These are phyloP conservation scores for Mobula birostris DNA, from an alignment of 2,113 vertebrate genomes.

Conservation along the genomic window DNA sequence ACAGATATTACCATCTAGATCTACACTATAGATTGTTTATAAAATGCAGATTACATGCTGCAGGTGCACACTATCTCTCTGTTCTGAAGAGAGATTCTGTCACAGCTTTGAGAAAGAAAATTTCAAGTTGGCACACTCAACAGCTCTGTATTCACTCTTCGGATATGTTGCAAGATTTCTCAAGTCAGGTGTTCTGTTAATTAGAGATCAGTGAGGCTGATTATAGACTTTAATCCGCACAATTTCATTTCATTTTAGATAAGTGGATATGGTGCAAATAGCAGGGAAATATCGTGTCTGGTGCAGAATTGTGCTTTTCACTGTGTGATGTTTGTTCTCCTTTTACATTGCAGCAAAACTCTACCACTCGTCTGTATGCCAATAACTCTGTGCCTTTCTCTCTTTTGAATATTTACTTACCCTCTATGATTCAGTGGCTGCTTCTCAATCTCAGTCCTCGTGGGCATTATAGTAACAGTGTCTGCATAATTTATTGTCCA, in stretches of 20 bases:
- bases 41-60: too few relatives aligned
- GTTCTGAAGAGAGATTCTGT: not conserved
- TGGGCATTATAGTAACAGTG: not conserved
- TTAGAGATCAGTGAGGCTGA: not conserved
- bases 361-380: not conserved
- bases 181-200: not conserved
- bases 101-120: not conserved
- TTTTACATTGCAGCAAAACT: not conserved
- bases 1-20: too few relatives aligned
- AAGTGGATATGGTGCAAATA: not conserved
- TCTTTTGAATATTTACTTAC: not conserved
- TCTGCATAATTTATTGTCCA: not conserved
- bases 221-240: not conserved
- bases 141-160: too few relatives aligned
- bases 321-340: not conserved
- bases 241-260: not conserved
- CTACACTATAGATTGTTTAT: too few relatives aligned
- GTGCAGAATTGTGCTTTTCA: not conserved
- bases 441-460: not conserved
- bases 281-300: too few relatives aligned
- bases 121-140: not conserved
- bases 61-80: not conserved
- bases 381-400: not conserved
- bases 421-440: not conserved
- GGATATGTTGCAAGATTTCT: not conserved